Evolutionary conservation across 2,888 invertebrate genomes (phyloP).

Genomic region (Lepidonotus clava): DNA sequence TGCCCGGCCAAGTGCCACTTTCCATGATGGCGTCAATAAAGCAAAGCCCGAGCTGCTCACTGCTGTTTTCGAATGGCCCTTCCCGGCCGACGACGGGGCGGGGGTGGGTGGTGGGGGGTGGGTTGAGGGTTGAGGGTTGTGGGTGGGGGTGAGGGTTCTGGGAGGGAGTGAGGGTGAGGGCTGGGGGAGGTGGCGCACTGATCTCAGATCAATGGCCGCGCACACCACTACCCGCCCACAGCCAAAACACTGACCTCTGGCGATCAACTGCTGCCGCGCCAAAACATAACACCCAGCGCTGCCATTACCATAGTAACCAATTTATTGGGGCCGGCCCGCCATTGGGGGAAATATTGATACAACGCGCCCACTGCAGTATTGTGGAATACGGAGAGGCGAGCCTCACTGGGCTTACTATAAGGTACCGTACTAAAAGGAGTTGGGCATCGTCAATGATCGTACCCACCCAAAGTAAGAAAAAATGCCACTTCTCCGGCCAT

Average conservation of each 20-base stretch:
- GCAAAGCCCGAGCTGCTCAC: no score
- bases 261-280: neutral
- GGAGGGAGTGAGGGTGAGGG: neutral
- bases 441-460: conserved; percentile 4
- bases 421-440: no score
- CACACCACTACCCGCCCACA: neutral
- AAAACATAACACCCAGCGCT: neutral
- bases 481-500: neutral
- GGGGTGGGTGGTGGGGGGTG: neutral
- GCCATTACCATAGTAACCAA: conserved; percentile 12
- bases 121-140: neutral
- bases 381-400: no score
- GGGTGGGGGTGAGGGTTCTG: neutral
- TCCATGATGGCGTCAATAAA: conserved; percentile 19
- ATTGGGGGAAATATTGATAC: neutral
- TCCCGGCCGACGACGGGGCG: neutral
- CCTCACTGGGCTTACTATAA: no score
- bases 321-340: neutral
- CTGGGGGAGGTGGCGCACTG: neutral
- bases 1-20: neutral
- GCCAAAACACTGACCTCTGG: neutral
- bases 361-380: no score
- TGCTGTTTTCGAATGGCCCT: neutral
- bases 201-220: neutral
- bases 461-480: neutral